Evolutionary conservation across 2,113 vertebrate species (phyloP).

Genomic region (Lycaon pictus): DNA sequence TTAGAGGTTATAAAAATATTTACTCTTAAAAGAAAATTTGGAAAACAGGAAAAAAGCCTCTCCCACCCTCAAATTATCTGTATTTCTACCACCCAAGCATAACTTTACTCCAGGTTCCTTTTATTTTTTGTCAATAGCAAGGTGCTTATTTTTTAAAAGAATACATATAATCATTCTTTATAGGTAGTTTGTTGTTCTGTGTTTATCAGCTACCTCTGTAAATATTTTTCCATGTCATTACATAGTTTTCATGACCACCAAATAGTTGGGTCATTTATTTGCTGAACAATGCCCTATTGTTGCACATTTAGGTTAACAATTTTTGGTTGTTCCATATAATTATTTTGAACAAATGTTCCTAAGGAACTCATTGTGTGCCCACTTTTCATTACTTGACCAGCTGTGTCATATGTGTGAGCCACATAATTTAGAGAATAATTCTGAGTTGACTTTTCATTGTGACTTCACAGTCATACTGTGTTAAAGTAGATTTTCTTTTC

Average conservation of each 20-base stretch:
- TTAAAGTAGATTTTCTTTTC: slow-evolving; percentile 78
- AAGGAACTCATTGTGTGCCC: slow-evolving; percentile 57
- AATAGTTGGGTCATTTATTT: slow-evolving; percentile 39
- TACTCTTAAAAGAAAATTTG: slow-evolving; percentile 46
- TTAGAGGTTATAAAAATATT: slow-evolving; percentile 55
- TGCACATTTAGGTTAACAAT: slow-evolving; percentile 63
- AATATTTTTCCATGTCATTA: slow-evolving; percentile 60
- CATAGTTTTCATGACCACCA: slow-evolving; percentile 32
- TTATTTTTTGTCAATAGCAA: slow-evolving; percentile 15
- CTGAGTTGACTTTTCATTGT: slow-evolving; percentile 83
- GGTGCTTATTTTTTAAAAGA: slow-evolving; percentile 36
- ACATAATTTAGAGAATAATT: slow-evolving; percentile 80
- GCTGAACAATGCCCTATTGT: slow-evolving; percentile 37
- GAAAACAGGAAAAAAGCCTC: neutral
- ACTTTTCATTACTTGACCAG: slow-evolving; percentile 41
- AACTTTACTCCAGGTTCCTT: neutral
- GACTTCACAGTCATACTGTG: slow-evolving; percentile 84
- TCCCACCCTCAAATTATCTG: neutral
- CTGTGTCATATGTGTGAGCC: slow-evolving; percentile 49
- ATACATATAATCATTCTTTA: slow-evolving; percentile 18
- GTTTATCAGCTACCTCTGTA: slow-evolving; percentile 28
- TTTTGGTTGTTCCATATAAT: slow-evolving; percentile 61
- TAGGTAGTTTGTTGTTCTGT: slow-evolving; percentile 20
- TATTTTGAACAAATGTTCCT: slow-evolving; percentile 68
- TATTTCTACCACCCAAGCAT: slow-evolving; percentile 19